Evolutionary conservation across 2,113 vertebrate species (phyloP).

Genomic region (Gracilinanus agilis): DNA sequence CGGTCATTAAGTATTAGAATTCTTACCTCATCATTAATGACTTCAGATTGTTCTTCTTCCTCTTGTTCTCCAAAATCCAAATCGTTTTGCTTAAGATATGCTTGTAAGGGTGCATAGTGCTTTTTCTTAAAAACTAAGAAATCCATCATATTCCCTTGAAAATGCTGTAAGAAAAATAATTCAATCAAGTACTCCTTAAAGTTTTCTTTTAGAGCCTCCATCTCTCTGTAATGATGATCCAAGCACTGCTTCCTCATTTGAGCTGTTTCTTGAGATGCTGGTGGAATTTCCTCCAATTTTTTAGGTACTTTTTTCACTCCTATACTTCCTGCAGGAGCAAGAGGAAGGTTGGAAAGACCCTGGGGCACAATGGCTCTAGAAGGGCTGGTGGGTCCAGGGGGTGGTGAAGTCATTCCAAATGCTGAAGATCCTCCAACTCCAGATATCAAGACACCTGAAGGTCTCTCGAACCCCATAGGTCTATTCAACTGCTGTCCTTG

Average conservation of each 20-base stretch:
- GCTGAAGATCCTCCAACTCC: conserved; percentile 86
- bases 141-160: conserved; percentile 98
- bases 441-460: conserved; percentile 86
- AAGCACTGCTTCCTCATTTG: conserved; percentile 93
- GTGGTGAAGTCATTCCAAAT: conserved; percentile 88
- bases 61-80: conserved; percentile 94
- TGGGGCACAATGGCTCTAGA: conserved; percentile 87
- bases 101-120: conserved; percentile 91
- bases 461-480: conserved; percentile 90
- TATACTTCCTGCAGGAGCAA: conserved; percentile 81
- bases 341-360: conserved; percentile 86
- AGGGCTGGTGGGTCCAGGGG: conserved; percentile 89
- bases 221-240: conserved; percentile 92
- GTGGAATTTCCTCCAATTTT: conserved; percentile 93
- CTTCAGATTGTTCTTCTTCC: conserved; percentile 93
- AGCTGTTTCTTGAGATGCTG: conserved; percentile 91
- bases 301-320: conserved; percentile 89
- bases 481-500: conserved; percentile 83
- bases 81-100: conserved; percentile 93
- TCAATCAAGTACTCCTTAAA: conserved; percentile 95
- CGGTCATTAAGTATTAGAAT: conserved; percentile 7
- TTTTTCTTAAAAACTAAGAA: conserved; percentile 96
- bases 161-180: conserved; percentile 95
- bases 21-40: conserved; percentile 95
- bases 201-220: conserved; percentile 91